Base-by-base conservation (phyloP, 2,888 invertebrate genomes). In the Neelides folsomi region DNA sequence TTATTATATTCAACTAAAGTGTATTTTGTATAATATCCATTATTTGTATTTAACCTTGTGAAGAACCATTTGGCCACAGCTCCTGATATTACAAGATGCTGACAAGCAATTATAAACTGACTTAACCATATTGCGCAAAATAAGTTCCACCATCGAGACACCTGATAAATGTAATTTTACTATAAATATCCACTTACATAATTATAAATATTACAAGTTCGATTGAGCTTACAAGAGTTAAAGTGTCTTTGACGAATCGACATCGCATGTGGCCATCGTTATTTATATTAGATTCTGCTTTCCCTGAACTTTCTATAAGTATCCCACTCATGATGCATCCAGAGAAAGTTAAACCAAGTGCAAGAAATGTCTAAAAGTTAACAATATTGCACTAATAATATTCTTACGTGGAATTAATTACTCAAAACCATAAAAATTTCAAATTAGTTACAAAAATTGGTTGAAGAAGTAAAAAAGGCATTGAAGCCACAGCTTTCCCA, bases 1-100 rank as follows among this genome's bases (percentile, higher is more conserved):
- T 8, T 15, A 13, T 3, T 12, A 15, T 42, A 5, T 18, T 5
- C 19, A 15, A 42, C 5, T 5, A 5, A 4, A 39, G 5, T 5
- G 5, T 5, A 39, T 3, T 15, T 39, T 39, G 13, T 39, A 13
- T 15, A 39, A 8, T 5, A 39, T 15, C 5, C 5, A 42, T 5
- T 16, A 12, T 16, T 18, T 7, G 9, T 27, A 62, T 5, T 5
- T 27, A 66, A 79, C 79, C 76, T 75, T 34, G 76, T 73, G 67
- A 81, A 82, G 67, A 79, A 82, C 81, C 81, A 82, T 5, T 70
- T 71, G 1, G 79, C 75, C 1, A 81, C 78, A 8, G 80, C 73
- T 10, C 80, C 79, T 40, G 79, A 79, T 49, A 82, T 75, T 5
- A 81, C 74, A 71, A 81, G 76, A 66, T 81, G 78, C 63, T 82